Conservation (phyloP, 2,113 vertebrate genomes). For the Diadophis punctatus region DNA sequence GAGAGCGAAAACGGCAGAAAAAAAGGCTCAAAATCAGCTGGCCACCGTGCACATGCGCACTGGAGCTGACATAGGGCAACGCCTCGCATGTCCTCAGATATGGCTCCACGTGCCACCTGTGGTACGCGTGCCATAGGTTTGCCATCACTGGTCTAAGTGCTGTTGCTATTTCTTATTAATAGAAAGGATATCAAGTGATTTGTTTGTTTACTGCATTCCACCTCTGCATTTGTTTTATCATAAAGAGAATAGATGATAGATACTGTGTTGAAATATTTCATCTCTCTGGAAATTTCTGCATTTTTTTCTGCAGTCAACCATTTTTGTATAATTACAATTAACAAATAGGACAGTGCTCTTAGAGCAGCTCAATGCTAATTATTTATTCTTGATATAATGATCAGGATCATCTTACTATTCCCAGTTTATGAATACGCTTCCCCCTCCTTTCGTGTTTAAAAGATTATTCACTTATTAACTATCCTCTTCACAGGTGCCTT, state of each 20-base stretch:
- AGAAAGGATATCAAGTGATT: neutral
- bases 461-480: neutral
- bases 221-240: neutral
- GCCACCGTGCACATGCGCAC: too few relatives aligned
- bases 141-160: too few relatives aligned
- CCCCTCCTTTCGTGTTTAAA: neutral
- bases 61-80: too few relatives aligned
- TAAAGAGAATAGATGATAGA: neutral
- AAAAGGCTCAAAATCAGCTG: too few relatives aligned
- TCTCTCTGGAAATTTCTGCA: neutral
- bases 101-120: too few relatives aligned
- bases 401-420: neutral
- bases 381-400: neutral
- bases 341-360: neutral
- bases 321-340: neutral
- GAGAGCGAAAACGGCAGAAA: too few relatives aligned
- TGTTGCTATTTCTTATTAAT: neutral
- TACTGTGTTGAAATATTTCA: neutral
- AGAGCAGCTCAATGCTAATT: neutral
- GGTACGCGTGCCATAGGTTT: too few relatives aligned
- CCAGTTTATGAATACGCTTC: neutral
- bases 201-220: neutral
- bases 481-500: constrained; percentile 78
- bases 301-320: neutral
- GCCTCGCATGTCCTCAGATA: too few relatives aligned